Evolutionary conservation across 2,797 vertebrate species (phyloP), one percentile per base, ranked within the genome.

Genomic region (Brachyrhaphis roseni): DNA sequence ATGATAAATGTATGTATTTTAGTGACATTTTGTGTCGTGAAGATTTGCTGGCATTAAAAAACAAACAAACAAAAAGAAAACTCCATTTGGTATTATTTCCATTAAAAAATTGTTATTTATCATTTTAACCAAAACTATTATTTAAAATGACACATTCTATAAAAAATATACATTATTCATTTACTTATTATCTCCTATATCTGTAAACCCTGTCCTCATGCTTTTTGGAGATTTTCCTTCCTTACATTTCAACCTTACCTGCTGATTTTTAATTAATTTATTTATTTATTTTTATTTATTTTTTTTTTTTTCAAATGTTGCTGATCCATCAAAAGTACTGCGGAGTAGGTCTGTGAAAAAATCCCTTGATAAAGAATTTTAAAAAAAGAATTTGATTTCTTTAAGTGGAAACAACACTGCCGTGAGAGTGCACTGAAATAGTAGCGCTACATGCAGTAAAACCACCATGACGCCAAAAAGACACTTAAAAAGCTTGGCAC

Each of bases 381-480:
- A 77, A 26, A 0, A 46, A 46, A 11, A 34, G 12, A 5, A 5
- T n/a, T 41, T 70, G n/a, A 51, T 71, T 77, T 77, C 3, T 62
- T 16, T 74, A 49, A 74, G 51, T 47, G 72, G 66, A 79, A 78
- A 55, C 49, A 76, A 39, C 62, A 43, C 62, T 82, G 59, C 49
- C 34, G 31, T 26, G 46, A 72, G 31, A 75, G 13, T 28, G 34
- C 76, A 74, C 71, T 23, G 68, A 74, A 82, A 82, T 68, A 82
- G 77, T n/a, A 51, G 18, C 41, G 70, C 59, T n/a, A 46, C 49
- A 70, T 41, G 76, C 62, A 4, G 57, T 75, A 62, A 68, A 82
- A 75, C 16, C 59, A 31, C 62, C 74, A 79, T 41, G 71, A 76
- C 66, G 77, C 77, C 57, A 78, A 79, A 76, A 72, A 76, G 53